Base-by-base conservation (phyloP, 2,113 vertebrate species). In the Myotis davidii region DNA sequence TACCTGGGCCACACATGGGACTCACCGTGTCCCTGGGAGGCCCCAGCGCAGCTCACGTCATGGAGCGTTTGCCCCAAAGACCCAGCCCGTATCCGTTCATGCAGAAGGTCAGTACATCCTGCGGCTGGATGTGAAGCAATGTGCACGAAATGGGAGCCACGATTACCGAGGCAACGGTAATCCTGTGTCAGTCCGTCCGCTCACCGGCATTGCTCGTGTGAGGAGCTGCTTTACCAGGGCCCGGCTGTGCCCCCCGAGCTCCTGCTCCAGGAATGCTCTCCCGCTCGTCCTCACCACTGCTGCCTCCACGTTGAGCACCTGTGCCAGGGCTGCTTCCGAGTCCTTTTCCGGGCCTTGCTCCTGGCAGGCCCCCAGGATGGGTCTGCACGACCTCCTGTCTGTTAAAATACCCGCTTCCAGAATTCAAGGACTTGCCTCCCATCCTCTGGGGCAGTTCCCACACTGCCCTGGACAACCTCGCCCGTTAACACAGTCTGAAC, bases 281-380 rank as follows among this genome's bases (percentile, higher is more conserved):
- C 56, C 12, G 2, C 54, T 16, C 1, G 1, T 7, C 25, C 17
- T 17, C 52, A 29, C 88, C 61, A 0, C 0, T 1, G 14, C 29
- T 0, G 0, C n/a, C n/a, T 37, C 1, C 3, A 0, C 0, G 2
- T n/a, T 2, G 0, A 1, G 56, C 0, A 2, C 6, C 2, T 16
- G 17, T 17, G 59, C 1, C 27, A 29, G 1, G 0, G 5, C 52
- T 42, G 34, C 42, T 29, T 13, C 2, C 45, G 21, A 29, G 52
- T n/a, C 17, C 48, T 45, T 18, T 6, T 54, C 79, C 25, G 4
- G 59, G 39, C 52, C 11, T n/a, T 0, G 23, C 48, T 90, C 54
- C 34, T 2, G 23, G 9, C 27, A 42, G 76, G 14, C 56, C 74
- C 65, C 0, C 0, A 29, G 37, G 27, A 32, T 39, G 13, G 52